Conservation (phyloP, 2,888 invertebrate genomes). For the Polydrusus tereticollis region DNA sequence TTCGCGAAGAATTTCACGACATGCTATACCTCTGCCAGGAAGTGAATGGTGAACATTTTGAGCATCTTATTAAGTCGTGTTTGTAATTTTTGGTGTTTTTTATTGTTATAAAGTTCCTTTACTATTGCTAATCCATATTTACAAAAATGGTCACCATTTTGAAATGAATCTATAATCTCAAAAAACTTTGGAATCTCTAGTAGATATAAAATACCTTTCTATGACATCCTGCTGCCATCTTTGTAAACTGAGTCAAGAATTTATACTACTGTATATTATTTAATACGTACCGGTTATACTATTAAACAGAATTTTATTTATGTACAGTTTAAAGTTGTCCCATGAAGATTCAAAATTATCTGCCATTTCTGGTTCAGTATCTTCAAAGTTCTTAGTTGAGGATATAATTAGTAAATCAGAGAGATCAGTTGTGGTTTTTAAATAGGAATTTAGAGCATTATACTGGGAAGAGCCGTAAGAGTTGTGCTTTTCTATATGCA, state of each 20-base stretch:
- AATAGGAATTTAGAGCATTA: conserved; percentile 31
- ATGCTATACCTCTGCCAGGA: too few species aligned
- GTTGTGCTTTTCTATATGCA: conserved; percentile 70
- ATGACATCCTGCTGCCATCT: too few species aligned
- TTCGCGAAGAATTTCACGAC: too few species aligned
- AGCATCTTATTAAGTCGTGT: too few species aligned
- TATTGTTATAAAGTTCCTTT: too few species aligned
- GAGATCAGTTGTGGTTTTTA: conserved; percentile 25
- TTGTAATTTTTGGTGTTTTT: too few species aligned
- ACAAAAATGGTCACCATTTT: too few species aligned
- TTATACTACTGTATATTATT: not conserved
- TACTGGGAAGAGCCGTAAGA: conserved; percentile 69
- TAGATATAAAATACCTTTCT: too few species aligned
- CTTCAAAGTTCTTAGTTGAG: conserved; percentile 53
- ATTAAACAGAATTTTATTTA: conserved; percentile 61
- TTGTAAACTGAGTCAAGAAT: not conserved
- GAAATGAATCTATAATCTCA: too few species aligned
- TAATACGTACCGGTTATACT: conserved; percentile 53
- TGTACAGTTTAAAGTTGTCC: conserved; percentile 71
- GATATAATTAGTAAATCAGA: conserved; percentile 51
- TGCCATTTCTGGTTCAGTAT: conserved; percentile 62
- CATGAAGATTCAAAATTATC: conserved; percentile 73
- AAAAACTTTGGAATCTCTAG: too few species aligned
- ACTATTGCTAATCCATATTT: too few species aligned
- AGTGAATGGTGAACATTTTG: too few species aligned